Evolutionary conservation across 2,797 vertebrate genomes (phyloP), one percentile per base, ranked within the genome.

Genomic region (Onychomys torridus): DNA sequence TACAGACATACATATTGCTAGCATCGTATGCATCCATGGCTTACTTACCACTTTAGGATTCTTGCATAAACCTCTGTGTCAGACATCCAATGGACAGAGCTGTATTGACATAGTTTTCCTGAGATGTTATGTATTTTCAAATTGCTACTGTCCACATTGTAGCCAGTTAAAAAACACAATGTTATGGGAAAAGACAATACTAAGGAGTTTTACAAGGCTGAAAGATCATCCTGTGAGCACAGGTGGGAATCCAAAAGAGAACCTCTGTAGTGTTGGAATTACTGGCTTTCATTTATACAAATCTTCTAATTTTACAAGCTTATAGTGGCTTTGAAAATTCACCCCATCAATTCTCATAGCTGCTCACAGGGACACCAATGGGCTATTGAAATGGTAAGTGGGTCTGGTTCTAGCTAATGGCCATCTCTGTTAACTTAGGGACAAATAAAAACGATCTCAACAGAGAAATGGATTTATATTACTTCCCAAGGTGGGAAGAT

Each of bases 271-370:
- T 63, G 76, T 43, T 82, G 9, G 77, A 81, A 92, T 79, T 23
- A 88, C 63, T 37, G 49, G 12, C 59, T 92, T 92, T 65, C 55
- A 57, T 86, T 95, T 89, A 57, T 82, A 69, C 40, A 89, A 90
- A 85, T 82, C 46, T 65, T 94, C 94, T 96, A 46, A 91, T 95
- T 95, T 90, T 19, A 82, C 40, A 46, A 92, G 25, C 77, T 93
- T 82, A 43, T 14, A 55, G 46, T 63, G 27, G n/a, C 67, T 96
- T 76, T 82, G 59, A 90, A 95, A 94, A 79, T 57, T 16, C 63
- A 89, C 73, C 52, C 29, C 78, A 89, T 29, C 17, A 46, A 91
- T 92, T 40, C 6, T 69, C 67, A n/a, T 4, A 12, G 10, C 43
- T 65, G 52, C n/a, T 91, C 37, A 75, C 27, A 7, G 81, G 43